These are phyloP conservation scores for Sycobia sp. DNA, from an alignment of 1,140 invertebrate genomes.

Conservation along the genomic window DNA sequence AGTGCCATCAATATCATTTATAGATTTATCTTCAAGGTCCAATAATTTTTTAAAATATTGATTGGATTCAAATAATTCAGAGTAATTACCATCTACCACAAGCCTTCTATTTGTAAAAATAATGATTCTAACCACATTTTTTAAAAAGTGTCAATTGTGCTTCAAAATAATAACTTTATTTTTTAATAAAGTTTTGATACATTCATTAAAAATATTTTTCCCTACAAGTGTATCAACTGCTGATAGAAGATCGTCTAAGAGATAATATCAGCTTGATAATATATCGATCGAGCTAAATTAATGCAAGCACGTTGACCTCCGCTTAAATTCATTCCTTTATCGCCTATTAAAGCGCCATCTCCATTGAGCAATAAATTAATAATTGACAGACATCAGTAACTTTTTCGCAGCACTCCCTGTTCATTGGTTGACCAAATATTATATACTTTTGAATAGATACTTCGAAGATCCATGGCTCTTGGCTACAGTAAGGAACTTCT, in stretches of 20 bases:
- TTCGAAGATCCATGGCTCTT: constrained; percentile 89
- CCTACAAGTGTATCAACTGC: constrained; percentile 79
- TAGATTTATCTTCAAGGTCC: constrained; percentile 2
- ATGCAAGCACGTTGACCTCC: constrained; percentile 91
- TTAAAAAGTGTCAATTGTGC: constrained; percentile 81
- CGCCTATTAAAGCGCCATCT: constrained; percentile 87
- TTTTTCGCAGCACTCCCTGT: constrained; percentile 74
- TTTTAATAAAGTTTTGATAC: constrained; percentile 69
- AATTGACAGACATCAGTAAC: constrained; percentile 78
- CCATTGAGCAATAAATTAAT: constrained; percentile 74
- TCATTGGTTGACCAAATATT: constrained; percentile 80
- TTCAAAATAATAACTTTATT: constrained; percentile 76
- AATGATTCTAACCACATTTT: constrained; percentile 69
- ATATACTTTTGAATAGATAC: constrained; percentile 85
- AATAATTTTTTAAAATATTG: constrained; percentile 65
- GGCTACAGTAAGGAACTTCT: constrained; percentile 84
- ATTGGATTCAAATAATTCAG: constrained; percentile 66
- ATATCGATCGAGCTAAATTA: constrained; percentile 82
- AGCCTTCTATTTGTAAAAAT: constrained; percentile 69
- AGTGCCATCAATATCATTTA: constrained; percentile 27
- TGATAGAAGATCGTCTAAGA: constrained; percentile 79
- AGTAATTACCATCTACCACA: constrained; percentile 67
- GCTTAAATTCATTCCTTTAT: constrained; percentile 82
- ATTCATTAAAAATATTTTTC: constrained; percentile 73
- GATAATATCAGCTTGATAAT: constrained; percentile 82